Evolutionary conservation across 2,113 vertebrate species (phyloP), one percentile per base, ranked within the genome.

Genomic region (Otis tarda): DNA sequence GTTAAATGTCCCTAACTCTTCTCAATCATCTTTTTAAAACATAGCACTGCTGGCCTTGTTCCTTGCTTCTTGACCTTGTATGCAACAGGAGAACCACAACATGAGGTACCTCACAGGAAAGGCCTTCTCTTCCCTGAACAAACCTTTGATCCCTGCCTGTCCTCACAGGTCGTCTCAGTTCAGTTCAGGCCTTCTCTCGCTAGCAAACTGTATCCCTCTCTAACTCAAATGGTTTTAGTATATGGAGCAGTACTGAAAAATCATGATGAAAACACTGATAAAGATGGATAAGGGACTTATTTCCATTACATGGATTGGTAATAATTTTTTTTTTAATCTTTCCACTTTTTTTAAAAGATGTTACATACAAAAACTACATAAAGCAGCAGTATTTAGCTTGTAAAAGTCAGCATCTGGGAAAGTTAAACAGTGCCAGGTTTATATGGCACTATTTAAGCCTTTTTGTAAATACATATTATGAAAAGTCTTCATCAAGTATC

Each of bases 401-500:
- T 43, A 69, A 89, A 83, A 89, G 64, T 55, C 39, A 82, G 60
- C 39, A 64, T 31, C 31, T 77, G 16, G 73, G 27, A 90, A 86
- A 70, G 75, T 30, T 70, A 67, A 28, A 28, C 52, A 57, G 28
- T 78, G 71, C 20, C 41, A 65, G 64, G 70, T 81, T 92, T 67
- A 86, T 13, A 37, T 7, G 18, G 23, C 31, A 69, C 28, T 45
- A 74, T 60, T 93, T 85, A 73, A 92, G 68, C 21, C 52, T 52
- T 83, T 90, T 74, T 63, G n/a, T 77, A 71, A 86, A 86, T 53
- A 81, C 13, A 22, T 37, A 73, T 56, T 65, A 77, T 74, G 59
- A 83, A 80, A 92, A 94, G 52, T 50, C 88, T 83, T 90, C 41
- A 92, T 86, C 60, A 91, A 89, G 69, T 81, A 84, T 50, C 33